Percentiles rank a stretch among this genome's conserved stretches.
These are phyloP conservation scores for Galemys pyrenaicus DNA, from an alignment of 2,113 vertebrate species.

Conservation along the genomic window DNA sequence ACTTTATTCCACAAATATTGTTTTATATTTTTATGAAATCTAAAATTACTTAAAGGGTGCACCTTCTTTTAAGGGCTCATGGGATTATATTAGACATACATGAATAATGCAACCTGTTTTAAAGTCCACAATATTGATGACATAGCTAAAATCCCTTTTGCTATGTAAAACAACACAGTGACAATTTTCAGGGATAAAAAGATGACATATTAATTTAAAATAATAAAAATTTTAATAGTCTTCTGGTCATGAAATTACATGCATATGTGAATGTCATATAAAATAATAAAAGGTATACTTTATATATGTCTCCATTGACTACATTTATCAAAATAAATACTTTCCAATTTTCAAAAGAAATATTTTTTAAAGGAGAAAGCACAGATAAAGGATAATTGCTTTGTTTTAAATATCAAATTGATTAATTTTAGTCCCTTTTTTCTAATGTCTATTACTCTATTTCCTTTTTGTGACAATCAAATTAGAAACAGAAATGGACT, in stretches of 20 bases:
- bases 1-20: neutral
- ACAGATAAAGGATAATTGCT: neutral
- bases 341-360: neutral
- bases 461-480: neutral
- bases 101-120: neutral
- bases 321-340: neutral
- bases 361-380: neutral
- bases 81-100: neutral
- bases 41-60: neutral
- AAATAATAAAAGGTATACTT: neutral
- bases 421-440: neutral
- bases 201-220: neutral
- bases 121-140: neutral
- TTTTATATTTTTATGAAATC: neutral
- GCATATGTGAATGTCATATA: neutral
- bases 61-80: neutral
- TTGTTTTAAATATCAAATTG: neutral
- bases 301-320: neutral
- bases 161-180: neutral
- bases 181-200: neutral
- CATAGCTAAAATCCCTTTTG: neutral
- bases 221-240: neutral
- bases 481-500: conserved; percentile 22
- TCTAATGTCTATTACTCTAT: neutral
- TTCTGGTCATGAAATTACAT: neutral